Conservation (phyloP, 2,113 vertebrate species). For the Saccopteryx leptura region DNA sequence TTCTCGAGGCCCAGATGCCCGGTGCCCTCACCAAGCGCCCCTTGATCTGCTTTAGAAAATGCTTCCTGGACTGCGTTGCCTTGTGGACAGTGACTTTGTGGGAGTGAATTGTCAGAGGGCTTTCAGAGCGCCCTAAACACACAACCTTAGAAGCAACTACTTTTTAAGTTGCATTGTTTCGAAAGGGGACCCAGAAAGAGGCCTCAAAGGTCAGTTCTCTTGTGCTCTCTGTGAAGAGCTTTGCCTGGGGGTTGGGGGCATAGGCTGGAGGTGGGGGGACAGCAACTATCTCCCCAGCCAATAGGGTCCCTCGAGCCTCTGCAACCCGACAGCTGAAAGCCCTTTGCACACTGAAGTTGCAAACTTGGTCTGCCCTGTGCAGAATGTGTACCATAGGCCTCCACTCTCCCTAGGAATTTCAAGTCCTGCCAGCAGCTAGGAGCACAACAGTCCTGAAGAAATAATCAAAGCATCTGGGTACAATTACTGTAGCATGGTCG, state of each 20-base stretch:
- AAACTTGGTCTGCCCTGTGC: not conserved
- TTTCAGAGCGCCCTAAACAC: not conserved
- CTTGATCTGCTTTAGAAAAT: conserved; percentile 36
- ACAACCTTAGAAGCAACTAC: not conserved
- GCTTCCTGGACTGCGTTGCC: not conserved
- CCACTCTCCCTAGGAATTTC: conserved; percentile 74
- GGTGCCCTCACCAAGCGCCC: conserved; percentile 46
- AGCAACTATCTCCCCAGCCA: conserved; percentile 55
- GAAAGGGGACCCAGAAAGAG: not conserved
- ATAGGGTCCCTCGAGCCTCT: conserved; percentile 77
- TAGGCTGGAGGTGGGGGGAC: not conserved
- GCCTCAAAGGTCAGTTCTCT: conserved; percentile 20
- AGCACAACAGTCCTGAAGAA: conserved; percentile 62
- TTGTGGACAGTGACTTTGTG: not conserved
- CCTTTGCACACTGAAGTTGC: conserved; percentile 68
- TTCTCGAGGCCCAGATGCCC: not conserved
- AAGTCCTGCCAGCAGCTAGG: conserved; percentile 78
- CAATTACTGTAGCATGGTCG: conserved; percentile 84
- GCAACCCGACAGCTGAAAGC: conserved; percentile 83
- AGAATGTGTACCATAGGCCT: conserved; percentile 63
- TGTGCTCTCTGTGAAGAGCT: conserved; percentile 9
- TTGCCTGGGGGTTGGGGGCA: conserved; percentile 18
- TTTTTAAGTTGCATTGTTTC: not conserved
- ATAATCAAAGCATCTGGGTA: conserved; percentile 83
- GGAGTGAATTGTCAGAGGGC: conserved; percentile 36